Base-by-base conservation (phyloP, 37 sponge, comb jelly and placozoan species). In the Aphrocallistes beatrix region DNA sequence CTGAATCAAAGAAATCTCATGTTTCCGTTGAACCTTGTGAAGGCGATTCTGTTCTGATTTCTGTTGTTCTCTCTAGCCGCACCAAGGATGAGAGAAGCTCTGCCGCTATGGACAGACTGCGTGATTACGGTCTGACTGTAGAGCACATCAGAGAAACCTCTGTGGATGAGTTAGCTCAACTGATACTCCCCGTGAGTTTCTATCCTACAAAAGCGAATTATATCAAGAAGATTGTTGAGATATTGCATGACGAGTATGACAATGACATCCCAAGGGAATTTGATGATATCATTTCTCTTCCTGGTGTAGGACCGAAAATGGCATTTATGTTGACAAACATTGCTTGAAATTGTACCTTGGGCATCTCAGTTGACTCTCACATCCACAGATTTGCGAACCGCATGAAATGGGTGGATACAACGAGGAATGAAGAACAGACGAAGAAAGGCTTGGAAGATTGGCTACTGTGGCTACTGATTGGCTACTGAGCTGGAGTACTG, bases 341-440 rank as follows among this genome's bases (percentile, higher is more conserved):
- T 83, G 98, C 98, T 23, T 97, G 98, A 95, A 86, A 86, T 25
- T 85, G 86, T 34, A 82, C 89, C 37, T 89, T 88, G 69, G 98
- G 98, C 23, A 94, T 97, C 16, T 93, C 89, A 25, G 98, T 97
- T 38, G 98, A 97, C 86, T 94, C n/a, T n/a, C 98, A 97, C 81
- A 95, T 97, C 1, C 98, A 97, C 25, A 87, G 98, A n/a, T 94
- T 97, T 84, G 60, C 90, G 10, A 90, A 97, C 83, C 48, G 98
- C 23, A 87, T 97, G 42, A 88, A 91, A 38, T 97, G 98, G 98
- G n/a, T n/a, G n/a, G n/a, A n/a, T n/a, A 49, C 38, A 25, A 85
- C 82, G 39, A 38, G 47, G 32, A 90, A 90, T 23, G 84, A 84
- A 37, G 87, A 86, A 51, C 88, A 90, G 25, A 92, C 93, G 19